These are phyloP conservation scores for Sinocyclocheilus anophthalmus DNA, from an alignment of 2,113 vertebrate genomes.

Conservation along the genomic window DNA sequence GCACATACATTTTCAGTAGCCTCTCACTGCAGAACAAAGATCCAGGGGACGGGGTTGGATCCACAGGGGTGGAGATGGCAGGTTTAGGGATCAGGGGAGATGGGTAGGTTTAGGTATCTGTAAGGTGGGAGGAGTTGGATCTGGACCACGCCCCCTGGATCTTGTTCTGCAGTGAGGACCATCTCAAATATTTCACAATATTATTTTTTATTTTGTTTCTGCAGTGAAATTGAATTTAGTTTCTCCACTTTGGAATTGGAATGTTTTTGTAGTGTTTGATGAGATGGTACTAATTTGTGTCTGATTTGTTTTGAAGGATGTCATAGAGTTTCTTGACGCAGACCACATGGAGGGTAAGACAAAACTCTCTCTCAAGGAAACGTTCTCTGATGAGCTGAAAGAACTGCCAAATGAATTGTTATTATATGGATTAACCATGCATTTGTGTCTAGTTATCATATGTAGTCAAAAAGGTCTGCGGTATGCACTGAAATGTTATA, in stretches of 20 bases:
- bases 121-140: too few species aligned
- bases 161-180: too few species aligned
- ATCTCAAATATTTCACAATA: too few species aligned
- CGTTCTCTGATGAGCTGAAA: neutral
- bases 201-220: neutral
- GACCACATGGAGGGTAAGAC: constrained; percentile 80
- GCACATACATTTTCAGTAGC: neutral
- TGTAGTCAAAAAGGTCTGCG: neutral
- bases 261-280: neutral
- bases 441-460: neutral
- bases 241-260: neutral
- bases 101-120: too few species aligned
- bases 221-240: neutral
- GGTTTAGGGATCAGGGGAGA: too few species aligned
- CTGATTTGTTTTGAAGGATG: constrained; percentile 76
- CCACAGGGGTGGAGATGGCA: too few species aligned
- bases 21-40: too few species aligned
- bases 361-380: neutral
- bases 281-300: constrained; percentile 34
- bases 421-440: neutral
- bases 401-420: neutral
- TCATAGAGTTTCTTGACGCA: constrained; percentile 71
- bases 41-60: too few species aligned
- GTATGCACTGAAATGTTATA: neutral
- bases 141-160: too few species aligned